Percentiles rank a stretch among this genome's conserved stretches.
Conservation (phyloP, 2,113 vertebrate species). For the Boulengeromyrus knoepffleri region DNA sequence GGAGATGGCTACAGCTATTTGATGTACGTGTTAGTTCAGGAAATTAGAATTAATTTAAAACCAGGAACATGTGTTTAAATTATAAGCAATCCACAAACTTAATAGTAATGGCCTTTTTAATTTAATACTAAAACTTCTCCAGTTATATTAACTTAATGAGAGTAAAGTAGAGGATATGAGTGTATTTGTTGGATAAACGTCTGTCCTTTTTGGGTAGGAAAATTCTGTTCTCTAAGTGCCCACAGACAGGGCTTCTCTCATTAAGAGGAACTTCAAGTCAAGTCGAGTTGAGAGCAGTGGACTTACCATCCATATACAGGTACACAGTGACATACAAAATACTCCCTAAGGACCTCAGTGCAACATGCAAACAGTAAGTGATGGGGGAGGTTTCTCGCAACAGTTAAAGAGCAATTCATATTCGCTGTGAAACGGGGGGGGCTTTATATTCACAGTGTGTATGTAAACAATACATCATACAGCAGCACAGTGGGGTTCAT, state of each 20-base stretch:
- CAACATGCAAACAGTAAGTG: not conserved
- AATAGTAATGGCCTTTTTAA: not conserved
- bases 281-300: not conserved
- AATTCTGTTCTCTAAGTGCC: not conserved
- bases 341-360: not conserved
- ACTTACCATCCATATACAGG: not conserved
- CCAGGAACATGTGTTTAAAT: not conserved
- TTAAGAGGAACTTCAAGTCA: not conserved
- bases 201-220: not conserved
- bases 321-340: not conserved
- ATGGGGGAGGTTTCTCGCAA: not conserved
- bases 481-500: no score
- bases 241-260: not conserved
- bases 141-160: not conserved
- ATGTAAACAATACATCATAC: no score
- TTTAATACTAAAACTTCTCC: not conserved
- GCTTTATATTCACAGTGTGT: not conserved
- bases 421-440: no score
- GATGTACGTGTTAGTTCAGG: not conserved
- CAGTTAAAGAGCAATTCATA: not conserved
- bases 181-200: not conserved
- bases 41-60: not conserved
- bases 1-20: not conserved
- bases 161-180: not conserved
- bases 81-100: no score